These are phyloP conservation scores for Carcharodon carcharias DNA, from an alignment of 2,797 vertebrate genomes.

Conservation along the genomic window DNA sequence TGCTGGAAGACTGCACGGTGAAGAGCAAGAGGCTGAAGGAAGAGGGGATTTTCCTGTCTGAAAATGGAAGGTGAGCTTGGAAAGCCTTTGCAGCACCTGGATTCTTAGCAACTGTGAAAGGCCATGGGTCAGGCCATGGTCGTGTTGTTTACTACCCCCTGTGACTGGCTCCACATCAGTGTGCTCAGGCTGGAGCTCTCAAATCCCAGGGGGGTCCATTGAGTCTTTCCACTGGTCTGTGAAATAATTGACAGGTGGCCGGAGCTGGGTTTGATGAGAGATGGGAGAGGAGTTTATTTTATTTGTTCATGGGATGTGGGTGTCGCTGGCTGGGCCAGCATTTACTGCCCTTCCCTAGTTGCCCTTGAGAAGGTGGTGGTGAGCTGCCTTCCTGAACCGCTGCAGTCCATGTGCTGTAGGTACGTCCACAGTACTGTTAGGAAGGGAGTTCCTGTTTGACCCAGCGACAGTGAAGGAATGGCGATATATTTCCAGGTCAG, in stretches of 20 bases:
- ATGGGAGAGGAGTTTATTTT: not conserved
- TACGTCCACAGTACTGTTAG: too few relatives aligned
- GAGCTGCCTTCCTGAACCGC: too few relatives aligned
- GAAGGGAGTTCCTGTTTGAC: too few relatives aligned
- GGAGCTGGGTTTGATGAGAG: too few relatives aligned
- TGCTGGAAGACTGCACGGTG: slow-evolving; percentile 67
- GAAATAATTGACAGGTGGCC: too few relatives aligned
- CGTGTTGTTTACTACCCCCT: too few relatives aligned
- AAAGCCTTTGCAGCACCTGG: not conserved
- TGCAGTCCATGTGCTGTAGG: too few relatives aligned
- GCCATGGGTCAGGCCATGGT: not conserved
- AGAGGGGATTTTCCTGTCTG: slow-evolving; percentile 73
- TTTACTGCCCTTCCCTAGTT: not conserved
- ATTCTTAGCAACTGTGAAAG: not conserved
- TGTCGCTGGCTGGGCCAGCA: not conserved
- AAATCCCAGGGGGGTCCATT: not conserved
- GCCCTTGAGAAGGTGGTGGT: too few relatives aligned
- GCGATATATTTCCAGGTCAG: too few relatives aligned
- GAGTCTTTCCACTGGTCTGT: not conserved
- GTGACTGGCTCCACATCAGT: not conserved
- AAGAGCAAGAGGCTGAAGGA: slow-evolving; percentile 77
- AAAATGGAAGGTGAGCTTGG: slow-evolving; percentile 69
- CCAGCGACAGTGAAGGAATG: too few relatives aligned
- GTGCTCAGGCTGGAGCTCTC: too few relatives aligned
- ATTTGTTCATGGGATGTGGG: not conserved